Percentiles rank a stretch among this genome's conserved stretches.
These are phyloP conservation scores for Macaria liturata DNA, from an alignment of 2,888 invertebrate species.

Conservation along the genomic window DNA sequence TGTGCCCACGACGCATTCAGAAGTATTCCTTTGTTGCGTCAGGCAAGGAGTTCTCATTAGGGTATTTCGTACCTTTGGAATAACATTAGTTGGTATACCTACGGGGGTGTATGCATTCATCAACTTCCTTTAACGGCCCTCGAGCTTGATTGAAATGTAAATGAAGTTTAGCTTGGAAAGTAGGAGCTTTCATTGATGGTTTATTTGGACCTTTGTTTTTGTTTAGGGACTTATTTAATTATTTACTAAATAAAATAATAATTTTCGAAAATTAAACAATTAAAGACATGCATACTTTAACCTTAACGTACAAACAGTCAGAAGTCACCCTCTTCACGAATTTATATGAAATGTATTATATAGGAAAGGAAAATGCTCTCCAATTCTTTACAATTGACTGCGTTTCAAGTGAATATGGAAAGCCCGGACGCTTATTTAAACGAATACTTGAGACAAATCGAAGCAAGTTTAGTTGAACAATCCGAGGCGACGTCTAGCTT, in stretches of 20 bases:
- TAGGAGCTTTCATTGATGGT: constrained; percentile 22
- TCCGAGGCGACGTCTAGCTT: constrained; percentile 51
- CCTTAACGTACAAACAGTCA: no score
- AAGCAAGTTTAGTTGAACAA: constrained; percentile 46
- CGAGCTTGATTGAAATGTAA: constrained; percentile 43
- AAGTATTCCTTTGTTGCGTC: constrained; percentile 64
- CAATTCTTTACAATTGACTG: constrained; percentile 48
- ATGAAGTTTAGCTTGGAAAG: constrained; percentile 22
- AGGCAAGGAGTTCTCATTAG: constrained; percentile 73
- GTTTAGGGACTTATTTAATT: no score
- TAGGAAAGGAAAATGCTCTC: constrained; percentile 24
- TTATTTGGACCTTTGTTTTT: neutral
- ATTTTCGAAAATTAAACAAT: no score
- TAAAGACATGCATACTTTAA: neutral
- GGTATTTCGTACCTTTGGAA: constrained; percentile 70
- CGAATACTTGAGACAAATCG: constrained; percentile 54
- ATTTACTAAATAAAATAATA: no score
- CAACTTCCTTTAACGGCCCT: constrained; percentile 44
- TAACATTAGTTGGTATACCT: constrained; percentile 63
- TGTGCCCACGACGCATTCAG: constrained; percentile 69
- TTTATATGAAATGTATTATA: no score
- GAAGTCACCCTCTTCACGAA: no score
- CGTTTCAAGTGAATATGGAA: constrained; percentile 46
- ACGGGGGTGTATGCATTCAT: constrained; percentile 55
- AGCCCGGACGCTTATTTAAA: constrained; percentile 59